Percentiles rank a stretch among this genome's conserved stretches.
Evolutionary conservation across 2,797 vertebrate genomes (phyloP).

Genomic region (Melanotaenia maccullochi): DNA sequence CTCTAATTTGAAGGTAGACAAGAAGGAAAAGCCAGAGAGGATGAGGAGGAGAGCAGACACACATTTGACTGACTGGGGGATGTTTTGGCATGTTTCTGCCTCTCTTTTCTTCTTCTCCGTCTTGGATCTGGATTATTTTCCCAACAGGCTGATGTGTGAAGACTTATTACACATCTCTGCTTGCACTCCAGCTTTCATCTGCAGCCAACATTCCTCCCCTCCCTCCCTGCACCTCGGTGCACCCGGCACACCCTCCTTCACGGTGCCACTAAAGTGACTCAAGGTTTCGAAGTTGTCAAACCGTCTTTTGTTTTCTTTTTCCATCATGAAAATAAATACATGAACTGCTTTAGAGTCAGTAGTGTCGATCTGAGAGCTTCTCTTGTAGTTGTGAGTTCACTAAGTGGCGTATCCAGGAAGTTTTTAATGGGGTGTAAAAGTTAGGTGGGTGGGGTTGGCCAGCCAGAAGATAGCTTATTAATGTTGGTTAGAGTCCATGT

Average conservation of each 20-base stretch:
- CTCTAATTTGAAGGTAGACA: constrained; percentile 22
- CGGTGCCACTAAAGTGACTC: constrained; percentile 50
- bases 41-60: constrained; percentile 8
- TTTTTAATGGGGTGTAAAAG: too few relatives aligned
- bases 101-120: constrained; percentile 62
- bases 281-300: constrained; percentile 32
- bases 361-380: background rate
- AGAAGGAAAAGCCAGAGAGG: background rate
- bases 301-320: constrained; percentile 7
- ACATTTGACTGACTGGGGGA: constrained; percentile 19
- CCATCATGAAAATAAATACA: background rate
- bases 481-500: too few relatives aligned
- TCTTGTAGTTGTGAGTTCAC: background rate
- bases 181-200: constrained; percentile 71
- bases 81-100: constrained; percentile 65
- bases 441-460: too few relatives aligned
- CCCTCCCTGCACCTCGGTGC: constrained; percentile 61
- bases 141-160: constrained; percentile 68
- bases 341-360: background rate
- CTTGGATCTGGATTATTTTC: constrained; percentile 67
- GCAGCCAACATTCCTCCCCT: constrained; percentile 76
- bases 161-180: constrained; percentile 70
- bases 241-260: constrained; percentile 64
- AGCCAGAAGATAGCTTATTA: too few relatives aligned
- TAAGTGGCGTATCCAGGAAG: too few relatives aligned